These are phyloP conservation scores for Machaerirhynchus nigripectus DNA, from an alignment of 2,113 vertebrate genomes.

Conservation along the genomic window DNA sequence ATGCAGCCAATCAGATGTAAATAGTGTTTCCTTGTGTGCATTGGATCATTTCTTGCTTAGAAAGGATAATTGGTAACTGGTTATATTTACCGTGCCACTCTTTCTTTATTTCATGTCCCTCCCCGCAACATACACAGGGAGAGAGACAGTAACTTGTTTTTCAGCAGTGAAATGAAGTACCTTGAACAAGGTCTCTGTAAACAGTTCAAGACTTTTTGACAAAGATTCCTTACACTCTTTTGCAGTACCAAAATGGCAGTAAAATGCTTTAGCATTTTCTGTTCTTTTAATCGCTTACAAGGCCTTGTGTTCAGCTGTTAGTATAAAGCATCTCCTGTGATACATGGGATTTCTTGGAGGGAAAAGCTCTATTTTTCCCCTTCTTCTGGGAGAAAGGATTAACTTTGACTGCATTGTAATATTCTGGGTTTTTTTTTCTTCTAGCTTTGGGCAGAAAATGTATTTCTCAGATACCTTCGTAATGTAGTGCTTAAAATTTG, in stretches of 20 bases:
- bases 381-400: neutral
- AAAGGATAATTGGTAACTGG: neutral
- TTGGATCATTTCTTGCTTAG: neutral
- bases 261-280: neutral
- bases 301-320: neutral
- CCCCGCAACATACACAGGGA: accelerated
- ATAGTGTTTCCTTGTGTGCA: neutral
- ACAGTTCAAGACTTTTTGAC: neutral
- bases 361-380: neutral
- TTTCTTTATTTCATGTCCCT: accelerated
- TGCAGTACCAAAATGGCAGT: neutral
- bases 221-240: neutral
- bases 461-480: neutral
- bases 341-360: neutral
- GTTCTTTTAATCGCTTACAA: neutral
- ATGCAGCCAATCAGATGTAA: neutral
- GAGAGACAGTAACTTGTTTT: neutral
- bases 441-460: neutral
- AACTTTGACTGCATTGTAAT: neutral
- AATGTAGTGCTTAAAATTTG: neutral
- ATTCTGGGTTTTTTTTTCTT: accelerated
- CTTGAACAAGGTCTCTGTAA: neutral
- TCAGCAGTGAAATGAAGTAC: neutral
- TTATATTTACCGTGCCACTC: neutral
- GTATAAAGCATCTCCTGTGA: neutral